Conservation (phyloP, 2,888 invertebrate genomes). For the Andrena trimmerana region DNA sequence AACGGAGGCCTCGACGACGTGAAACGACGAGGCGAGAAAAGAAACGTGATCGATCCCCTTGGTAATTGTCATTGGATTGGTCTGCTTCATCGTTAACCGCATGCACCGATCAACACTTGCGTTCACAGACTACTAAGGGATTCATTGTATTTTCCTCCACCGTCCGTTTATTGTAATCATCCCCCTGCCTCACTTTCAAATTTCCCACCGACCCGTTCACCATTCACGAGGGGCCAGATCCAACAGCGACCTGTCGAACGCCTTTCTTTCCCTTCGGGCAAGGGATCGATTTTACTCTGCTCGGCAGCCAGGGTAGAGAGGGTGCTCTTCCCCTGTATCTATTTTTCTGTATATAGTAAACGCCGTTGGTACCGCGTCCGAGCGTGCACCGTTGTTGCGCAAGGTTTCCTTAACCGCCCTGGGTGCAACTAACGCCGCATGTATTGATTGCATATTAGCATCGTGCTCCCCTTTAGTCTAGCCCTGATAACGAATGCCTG, state of each 20-base stretch:
- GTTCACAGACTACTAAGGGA: conserved; percentile 5
- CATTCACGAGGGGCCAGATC: not conserved
- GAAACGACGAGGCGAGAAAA: conserved; percentile 61
- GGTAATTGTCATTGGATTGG: conserved; percentile 44
- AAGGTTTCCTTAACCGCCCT: conserved; percentile 75
- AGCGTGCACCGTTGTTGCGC: conserved; percentile 52
- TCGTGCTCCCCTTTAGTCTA: conserved; percentile 56
- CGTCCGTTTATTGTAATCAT: conserved; percentile 14
- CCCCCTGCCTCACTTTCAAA: not conserved
- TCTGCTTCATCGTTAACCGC: conserved; percentile 60
- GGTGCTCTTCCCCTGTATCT: conserved; percentile 15
- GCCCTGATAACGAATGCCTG: conserved; percentile 58
- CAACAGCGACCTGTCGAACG: not conserved
- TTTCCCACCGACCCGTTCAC: not conserved
- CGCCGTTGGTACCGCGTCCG: conserved; percentile 59
- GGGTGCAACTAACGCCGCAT: conserved; percentile 83
- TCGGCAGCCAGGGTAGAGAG: conserved; percentile 9
- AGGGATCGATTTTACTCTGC: conserved; percentile 32
- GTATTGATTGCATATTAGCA: conserved; percentile 77
- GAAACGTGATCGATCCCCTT: conserved; percentile 45
- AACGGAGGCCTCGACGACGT: conserved; percentile 57
- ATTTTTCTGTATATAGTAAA: conserved; percentile 46
- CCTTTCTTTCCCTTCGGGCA: not conserved
- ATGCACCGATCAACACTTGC: conserved; percentile 47
- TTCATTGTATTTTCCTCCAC: not conserved